Evolutionary conservation across 23 tunicate species (phyloP).

Genomic region (Ascidia mentula): DNA sequence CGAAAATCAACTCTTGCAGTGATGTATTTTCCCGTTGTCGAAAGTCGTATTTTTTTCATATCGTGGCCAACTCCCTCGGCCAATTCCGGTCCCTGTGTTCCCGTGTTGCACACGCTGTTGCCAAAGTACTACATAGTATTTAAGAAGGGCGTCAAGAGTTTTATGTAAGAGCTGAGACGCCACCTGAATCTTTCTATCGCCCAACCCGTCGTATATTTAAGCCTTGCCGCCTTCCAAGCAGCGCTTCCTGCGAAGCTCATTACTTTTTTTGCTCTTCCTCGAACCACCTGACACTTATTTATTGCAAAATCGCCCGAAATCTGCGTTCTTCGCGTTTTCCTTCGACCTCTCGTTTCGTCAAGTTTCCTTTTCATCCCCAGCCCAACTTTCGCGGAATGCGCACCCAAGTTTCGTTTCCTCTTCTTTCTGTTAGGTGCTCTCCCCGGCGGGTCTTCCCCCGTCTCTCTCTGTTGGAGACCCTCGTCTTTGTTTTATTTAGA

Average conservation of each 20-base stretch:
- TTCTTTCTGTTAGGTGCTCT: not conserved
- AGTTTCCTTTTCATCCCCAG: not conserved
- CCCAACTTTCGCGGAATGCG: not conserved
- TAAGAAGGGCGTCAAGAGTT: not conserved
- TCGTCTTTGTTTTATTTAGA: not conserved
- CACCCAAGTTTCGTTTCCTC: not conserved
- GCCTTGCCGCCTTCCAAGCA: no score
- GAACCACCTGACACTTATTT: slow-evolving; percentile 4
- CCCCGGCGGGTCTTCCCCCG: not conserved
- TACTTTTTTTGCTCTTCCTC: not conserved
- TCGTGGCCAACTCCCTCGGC: no score
- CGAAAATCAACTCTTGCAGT: no score
- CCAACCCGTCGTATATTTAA: no score
- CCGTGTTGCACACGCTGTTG: not conserved
- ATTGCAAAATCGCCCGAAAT: not conserved
- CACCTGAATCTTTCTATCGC: no score
- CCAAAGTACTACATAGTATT: not conserved
- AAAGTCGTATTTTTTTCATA: not conserved
- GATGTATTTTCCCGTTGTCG: no score
- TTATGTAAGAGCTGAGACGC: not conserved
- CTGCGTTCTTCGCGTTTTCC: not conserved
- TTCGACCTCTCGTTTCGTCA: not conserved
- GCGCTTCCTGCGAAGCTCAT: no score
- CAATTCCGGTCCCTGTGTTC: not conserved
- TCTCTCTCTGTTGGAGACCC: not conserved